A percentile compares a stretch with the other conserved stretches of the same genome.
phyloP scores from a whole-genome alignment of 37 sponge, comb jelly and placozoan genomes.

The Aplysina aerophoba region DNA sequence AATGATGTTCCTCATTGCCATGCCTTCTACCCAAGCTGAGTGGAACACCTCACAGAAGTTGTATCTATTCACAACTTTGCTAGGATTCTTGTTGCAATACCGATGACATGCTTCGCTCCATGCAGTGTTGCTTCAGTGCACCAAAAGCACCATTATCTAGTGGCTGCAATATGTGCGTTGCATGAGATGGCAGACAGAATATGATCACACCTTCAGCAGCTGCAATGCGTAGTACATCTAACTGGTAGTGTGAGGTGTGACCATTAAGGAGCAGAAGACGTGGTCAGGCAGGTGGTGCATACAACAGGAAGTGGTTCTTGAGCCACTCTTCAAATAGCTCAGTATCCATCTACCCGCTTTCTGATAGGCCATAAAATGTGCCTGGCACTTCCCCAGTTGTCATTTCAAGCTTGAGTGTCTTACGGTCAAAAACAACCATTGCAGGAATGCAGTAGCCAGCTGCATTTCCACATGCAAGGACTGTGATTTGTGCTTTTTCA shows the following conservation, averaged over 20 bases:
- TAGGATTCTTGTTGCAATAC: slow-evolving; percentile 19
- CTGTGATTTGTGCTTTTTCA: slow-evolving; percentile 35
- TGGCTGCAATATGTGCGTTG: slow-evolving; percentile 42
- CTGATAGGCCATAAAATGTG: slow-evolving; percentile 41
- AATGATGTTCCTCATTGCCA: slow-evolving; percentile 12
- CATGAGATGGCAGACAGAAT: slow-evolving; percentile 35
- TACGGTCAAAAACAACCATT: slow-evolving; percentile 31
- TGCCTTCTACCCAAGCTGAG: slow-evolving; percentile 24
- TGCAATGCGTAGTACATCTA: slow-evolving; percentile 17
- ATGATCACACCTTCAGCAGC: slow-evolving; percentile 19
- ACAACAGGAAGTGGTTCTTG: slow-evolving; percentile 14
- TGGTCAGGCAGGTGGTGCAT: slow-evolving; percentile 34
- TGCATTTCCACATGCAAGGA: slow-evolving; percentile 37
- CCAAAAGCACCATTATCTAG: slow-evolving; percentile 55
- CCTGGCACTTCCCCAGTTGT: slow-evolving; percentile 47
- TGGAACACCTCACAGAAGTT: slow-evolving; percentile 27
- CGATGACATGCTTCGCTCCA: slow-evolving; percentile 35
- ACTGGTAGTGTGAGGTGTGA: slow-evolving; percentile 30
- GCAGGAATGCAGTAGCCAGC: slow-evolving; percentile 41
- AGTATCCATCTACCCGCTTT: slow-evolving; percentile 42
- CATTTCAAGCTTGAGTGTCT: slow-evolving; percentile 23
- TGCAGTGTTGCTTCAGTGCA: slow-evolving; percentile 31
- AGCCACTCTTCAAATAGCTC: slow-evolving; percentile 41
- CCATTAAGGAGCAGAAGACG: slow-evolving; percentile 39
- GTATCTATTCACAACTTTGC: slow-evolving; percentile 32